Evolutionary conservation across 1,140 invertebrate genomes (phyloP), one percentile per base, ranked within the genome.

Genomic region (Papilio dardanus): DNA sequence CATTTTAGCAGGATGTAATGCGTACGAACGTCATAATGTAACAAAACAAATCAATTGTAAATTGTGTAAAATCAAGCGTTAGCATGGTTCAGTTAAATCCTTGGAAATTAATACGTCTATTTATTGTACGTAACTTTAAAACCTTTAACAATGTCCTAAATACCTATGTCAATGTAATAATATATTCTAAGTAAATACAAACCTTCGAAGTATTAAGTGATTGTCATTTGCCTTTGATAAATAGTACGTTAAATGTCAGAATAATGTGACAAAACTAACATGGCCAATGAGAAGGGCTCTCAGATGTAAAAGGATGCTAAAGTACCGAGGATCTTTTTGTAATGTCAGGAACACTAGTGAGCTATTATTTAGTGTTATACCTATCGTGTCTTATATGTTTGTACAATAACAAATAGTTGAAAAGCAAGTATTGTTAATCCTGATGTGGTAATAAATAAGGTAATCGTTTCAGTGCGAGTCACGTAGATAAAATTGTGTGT

Each of bases 401-500:
- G n/a, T n/a, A n/a, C n/a, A n/a, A n/a, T n/a, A n/a, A n/a, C n/a
- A n/a, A n/a, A n/a, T n/a, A n/a, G n/a, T n/a, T n/a, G n/a, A n/a
- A n/a, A n/a, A n/a, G n/a, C n/a, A n/a, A n/a, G n/a, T n/a, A n/a
- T 37, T 37, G 35, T 37, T 8, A 14, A 37, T 37, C 35, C 35
- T 37, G 35, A 68, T 69, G 67, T 19, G 65, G 14, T 28, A 69
- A 40, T 69, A 69, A 69, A 69, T n/a, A 35, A 31, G 16, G 65
- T 35, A 21, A 69, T 40, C 7, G 24, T 69, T 21, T 73, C 35
- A 58, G 30, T 58, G 71, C 71, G 50, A 33, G 46, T 73, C 71
- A 73, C 71, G 71, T 73, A 73, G 46, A 73, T 73, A 73, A 54
- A 21, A 73, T 37, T 54, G 21, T 28, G 8, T 71, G n/a, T 24